Evolutionary conservation across 2,797 vertebrate genomes (phyloP), one percentile per base, ranked within the genome.

Genomic region (Lagocephalus sceleratus): DNA sequence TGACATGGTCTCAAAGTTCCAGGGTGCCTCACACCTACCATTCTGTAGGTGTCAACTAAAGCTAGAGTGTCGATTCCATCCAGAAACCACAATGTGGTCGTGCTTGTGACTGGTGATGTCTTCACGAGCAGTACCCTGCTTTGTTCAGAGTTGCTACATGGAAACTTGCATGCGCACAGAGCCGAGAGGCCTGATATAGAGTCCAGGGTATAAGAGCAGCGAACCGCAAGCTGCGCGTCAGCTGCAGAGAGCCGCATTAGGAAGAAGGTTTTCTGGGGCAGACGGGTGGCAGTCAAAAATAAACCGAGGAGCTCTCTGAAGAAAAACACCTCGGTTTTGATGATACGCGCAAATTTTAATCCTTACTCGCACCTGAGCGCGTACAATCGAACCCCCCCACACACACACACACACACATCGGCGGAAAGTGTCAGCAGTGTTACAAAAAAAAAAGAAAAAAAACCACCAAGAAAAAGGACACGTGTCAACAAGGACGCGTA

Each of bases 61-160:
- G 48, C 60, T 47, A 39, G 60, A 17, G 3, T 44, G 23, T 63
- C 45, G 66, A 74, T 61, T 76, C 73, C 82, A 86, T 87, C 85
- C 86, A 82, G 62, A 82, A 78, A 86, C 85, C 85, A 83, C 85
- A 76, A 48, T 85, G 85, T 83, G 87, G 85, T 88, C 79, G 70
- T 60, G 54, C 69, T 50, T 64, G 78, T 77, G 66, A 46, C 54
- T 73, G 67, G 38, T 63, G 75, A 78, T 68, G 78, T 74, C 70
- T 71, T 65, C 50, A 77, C 72, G 64, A 79, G 79, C 71, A 54
- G 51, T 68, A 65, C 60, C 53, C 68, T 51, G 60, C 57, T 60
- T 62, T 60, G 77, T 75, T 75, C 32, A 54, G 73, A 84, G 77
- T 78, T 80, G 82, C 72, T 66, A 83, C 14, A 35, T 83, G 82